Base-by-base conservation (phyloP, 2,113 vertebrate genomes). In the Chaetodon trifascialis region DNA sequence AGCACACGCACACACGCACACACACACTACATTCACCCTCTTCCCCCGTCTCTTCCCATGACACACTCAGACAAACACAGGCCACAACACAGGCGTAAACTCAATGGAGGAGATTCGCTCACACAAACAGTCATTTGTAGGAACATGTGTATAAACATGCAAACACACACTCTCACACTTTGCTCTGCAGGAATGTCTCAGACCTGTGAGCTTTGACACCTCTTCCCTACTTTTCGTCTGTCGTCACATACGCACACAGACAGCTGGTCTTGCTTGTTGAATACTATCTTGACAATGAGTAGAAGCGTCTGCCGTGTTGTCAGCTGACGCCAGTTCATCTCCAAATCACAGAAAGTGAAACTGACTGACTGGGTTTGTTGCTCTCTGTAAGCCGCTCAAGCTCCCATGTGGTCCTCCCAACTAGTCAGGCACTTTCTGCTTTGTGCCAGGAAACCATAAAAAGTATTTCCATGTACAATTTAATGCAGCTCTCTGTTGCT, bases 101-200 rank as follows among this genome's bases (percentile, higher is more conserved):
- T 46, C 49, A 34, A 42, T 19, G 23, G 52, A 40, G 1, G 52
- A 71, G 65, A 70, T 67, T 64, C 47, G 49, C 47, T 73, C 36
- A 16, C 25, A 11, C 72, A 56, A 69, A 83, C 77, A 63, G 73
- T 23, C 59, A 72, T 76, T 82, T 62, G 70, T 85, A 42, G 68
- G 78, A 76, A 88, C 88, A 73, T 82, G 75, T 80, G 76, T 65
- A 82, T 44, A 85, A 87, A 87, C 82, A 66, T 30, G 21, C 52
- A 38, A 47, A 49, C 21, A 11, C 75, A 68, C 40, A 19, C 52
- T 64, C 55, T 51, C 64, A 55, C 74, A 79, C 30, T 79, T 81
- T 79, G 69, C 64, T 64, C 60, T 46, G 76, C 34, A 4, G 78
- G 84, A 90, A 90, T 90, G 83, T 89, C 71, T 64, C 68, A 34